Conservation (phyloP, 53 echinoderm and acorn worm species). For the Henricia sp. region DNA sequence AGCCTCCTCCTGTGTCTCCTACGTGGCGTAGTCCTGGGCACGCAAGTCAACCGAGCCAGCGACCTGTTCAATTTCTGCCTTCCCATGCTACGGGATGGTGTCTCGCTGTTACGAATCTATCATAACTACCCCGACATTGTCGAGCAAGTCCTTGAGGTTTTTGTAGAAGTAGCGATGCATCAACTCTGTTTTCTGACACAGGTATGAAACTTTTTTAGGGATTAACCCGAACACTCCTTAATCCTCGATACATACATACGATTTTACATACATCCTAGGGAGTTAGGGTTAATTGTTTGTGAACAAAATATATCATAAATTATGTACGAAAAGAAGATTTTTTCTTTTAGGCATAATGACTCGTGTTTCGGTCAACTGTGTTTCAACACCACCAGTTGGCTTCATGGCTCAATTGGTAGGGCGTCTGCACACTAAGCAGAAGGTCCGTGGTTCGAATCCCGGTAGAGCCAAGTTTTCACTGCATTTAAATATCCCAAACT, state of each 20-base stretch:
- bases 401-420: too few species aligned
- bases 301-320: too few species aligned
- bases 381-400: too few species aligned
- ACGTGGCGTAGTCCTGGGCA: constrained; percentile 83
- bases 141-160: constrained; percentile 80
- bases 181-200: constrained; percentile 85
- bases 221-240: neutral
- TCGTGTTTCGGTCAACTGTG: too few species aligned
- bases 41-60: constrained; percentile 72
- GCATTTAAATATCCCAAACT: too few species aligned
- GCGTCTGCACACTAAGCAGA: too few species aligned
- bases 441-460: too few species aligned
- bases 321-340: too few species aligned
- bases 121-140: constrained; percentile 84
- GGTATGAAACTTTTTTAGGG: constrained; percentile 60
- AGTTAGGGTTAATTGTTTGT: too few species aligned
- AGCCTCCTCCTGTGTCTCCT: constrained; percentile 77
- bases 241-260: neutral
- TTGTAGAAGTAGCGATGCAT: constrained; percentile 84
- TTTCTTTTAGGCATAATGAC: too few species aligned
- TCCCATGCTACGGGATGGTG: constrained; percentile 85
- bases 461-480: too few species aligned
- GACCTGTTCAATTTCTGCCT: constrained; percentile 77
- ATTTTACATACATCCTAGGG: too few species aligned
- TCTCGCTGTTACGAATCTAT: constrained; percentile 83